Evolutionary conservation across 2,888 invertebrate species (phyloP).

Genomic region (Andrena praecox): DNA sequence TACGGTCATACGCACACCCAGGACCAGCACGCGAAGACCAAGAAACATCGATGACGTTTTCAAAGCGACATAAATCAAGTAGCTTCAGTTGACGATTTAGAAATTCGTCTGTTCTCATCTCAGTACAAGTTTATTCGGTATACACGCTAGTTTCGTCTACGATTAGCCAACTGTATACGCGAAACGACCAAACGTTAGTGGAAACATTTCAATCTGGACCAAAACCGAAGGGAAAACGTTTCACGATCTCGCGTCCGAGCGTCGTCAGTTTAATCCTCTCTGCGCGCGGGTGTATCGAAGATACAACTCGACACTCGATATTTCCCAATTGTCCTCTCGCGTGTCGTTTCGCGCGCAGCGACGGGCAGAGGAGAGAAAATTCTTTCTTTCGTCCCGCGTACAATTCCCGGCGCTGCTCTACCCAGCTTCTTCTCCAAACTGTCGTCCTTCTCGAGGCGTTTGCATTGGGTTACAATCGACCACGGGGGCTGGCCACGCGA

Average conservation of each 20-base stretch:
- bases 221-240: slow-evolving; percentile 46
- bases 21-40: slow-evolving; percentile 60
- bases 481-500: slow-evolving; percentile 58
- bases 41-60: background rate
- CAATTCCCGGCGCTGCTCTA: background rate
- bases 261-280: background rate
- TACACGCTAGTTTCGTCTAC: slow-evolving; percentile 25
- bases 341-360: background rate
- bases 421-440: background rate
- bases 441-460: background rate
- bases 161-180: slow-evolving; percentile 36
- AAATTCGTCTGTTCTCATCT: background rate
- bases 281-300: slow-evolving; percentile 1
- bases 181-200: slow-evolving; percentile 64
- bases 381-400: background rate
- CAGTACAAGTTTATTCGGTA: slow-evolving; percentile 24
- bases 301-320: background rate
- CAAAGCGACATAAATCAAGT: slow-evolving; percentile 7
- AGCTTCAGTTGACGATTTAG: slow-evolving; percentile 9
- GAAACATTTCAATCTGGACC: slow-evolving; percentile 53
- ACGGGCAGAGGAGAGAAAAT: background rate
- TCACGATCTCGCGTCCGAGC: background rate
- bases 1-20: slow-evolving; percentile 65
- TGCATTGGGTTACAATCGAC: background rate
- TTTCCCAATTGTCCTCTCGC: background rate